Percentiles rank a stretch among this genome's conserved stretches.
phyloP scores from a whole-genome alignment of 2,888 invertebrate species.

The Euproctis similis region DNA sequence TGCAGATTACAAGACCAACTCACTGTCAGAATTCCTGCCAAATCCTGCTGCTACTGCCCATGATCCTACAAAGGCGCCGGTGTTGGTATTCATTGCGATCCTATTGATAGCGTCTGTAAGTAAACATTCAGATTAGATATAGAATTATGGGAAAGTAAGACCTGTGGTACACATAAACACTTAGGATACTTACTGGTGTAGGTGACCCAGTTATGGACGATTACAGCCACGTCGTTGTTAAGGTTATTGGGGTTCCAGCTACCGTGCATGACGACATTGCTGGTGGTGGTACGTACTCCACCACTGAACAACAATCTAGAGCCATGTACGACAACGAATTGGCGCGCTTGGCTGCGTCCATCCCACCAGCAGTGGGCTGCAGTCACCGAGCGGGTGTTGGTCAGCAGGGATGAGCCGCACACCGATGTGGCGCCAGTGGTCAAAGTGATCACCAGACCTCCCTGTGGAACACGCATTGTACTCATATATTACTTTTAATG shows the following conservation, averaged over 20 bases:
- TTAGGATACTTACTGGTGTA: too few relatives aligned
- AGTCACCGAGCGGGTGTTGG: constrained; percentile 25
- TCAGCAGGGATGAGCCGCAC: constrained; percentile 11
- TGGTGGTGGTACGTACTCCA: constrained; percentile 20
- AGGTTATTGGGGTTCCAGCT: constrained; percentile 22
- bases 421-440: constrained; percentile 16
- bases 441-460: constrained; percentile 28
- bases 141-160: too few relatives aligned
- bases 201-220: constrained; percentile 2
- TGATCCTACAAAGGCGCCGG: constrained; percentile 29
- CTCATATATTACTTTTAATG: too few relatives aligned
- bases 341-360: too few relatives aligned
- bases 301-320: too few relatives aligned
- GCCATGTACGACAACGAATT: too few relatives aligned
- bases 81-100: constrained; percentile 32
- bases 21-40: constrained; percentile 40
- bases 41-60: constrained; percentile 41
- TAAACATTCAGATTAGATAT: too few relatives aligned
- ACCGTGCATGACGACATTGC: constrained; percentile 23
- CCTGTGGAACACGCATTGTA: constrained; percentile 9
- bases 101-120: constrained; percentile 32
- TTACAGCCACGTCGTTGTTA: constrained; percentile 26
- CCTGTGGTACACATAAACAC: too few relatives aligned
- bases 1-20: constrained; percentile 9
- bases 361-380: constrained; percentile 37